Evolutionary conservation across 2,797 vertebrate species (phyloP).

Genomic region (Peromyscus attwateri): DNA sequence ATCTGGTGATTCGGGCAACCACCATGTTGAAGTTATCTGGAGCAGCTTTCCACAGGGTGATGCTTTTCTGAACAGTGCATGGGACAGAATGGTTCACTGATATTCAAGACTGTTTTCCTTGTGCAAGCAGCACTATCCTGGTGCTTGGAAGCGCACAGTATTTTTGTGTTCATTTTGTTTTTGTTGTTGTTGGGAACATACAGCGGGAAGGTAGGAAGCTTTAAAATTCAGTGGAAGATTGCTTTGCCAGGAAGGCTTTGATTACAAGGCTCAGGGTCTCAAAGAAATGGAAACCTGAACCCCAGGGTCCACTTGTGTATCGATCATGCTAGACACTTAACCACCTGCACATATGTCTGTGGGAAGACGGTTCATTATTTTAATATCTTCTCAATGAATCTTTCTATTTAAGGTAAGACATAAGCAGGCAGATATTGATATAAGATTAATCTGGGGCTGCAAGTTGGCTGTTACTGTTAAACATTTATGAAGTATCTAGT

Average conservation of each 20-base stretch:
- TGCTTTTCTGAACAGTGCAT: conserved; percentile 54
- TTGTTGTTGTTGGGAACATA: background rate
- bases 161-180: background rate
- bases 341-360: background rate
- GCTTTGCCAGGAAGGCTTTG: background rate
- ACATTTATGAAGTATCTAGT: conserved; percentile 46
- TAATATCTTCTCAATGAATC: conserved; percentile 31
- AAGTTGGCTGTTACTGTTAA: conserved; percentile 48
- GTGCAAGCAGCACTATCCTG: conserved; percentile 13
- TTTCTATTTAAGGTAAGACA: conserved; percentile 43
- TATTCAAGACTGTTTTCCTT: conserved; percentile 30
- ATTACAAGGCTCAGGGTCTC: background rate
- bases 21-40: background rate
- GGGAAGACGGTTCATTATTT: conserved; percentile 53
- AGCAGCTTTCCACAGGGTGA: conserved; percentile 16
- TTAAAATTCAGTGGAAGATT: conserved; percentile 59
- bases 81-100: background rate
- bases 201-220: background rate
- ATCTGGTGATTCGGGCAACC: background rate
- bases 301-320: background rate
- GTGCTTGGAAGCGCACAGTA: background rate
- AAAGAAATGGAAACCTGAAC: conserved; percentile 5
- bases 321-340: background rate
- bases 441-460: conserved; percentile 10
- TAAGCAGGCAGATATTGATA: conserved; percentile 49